Conservation (phyloP, 1,140 invertebrate species). For the Lepidotrigona ventralis region DNA sequence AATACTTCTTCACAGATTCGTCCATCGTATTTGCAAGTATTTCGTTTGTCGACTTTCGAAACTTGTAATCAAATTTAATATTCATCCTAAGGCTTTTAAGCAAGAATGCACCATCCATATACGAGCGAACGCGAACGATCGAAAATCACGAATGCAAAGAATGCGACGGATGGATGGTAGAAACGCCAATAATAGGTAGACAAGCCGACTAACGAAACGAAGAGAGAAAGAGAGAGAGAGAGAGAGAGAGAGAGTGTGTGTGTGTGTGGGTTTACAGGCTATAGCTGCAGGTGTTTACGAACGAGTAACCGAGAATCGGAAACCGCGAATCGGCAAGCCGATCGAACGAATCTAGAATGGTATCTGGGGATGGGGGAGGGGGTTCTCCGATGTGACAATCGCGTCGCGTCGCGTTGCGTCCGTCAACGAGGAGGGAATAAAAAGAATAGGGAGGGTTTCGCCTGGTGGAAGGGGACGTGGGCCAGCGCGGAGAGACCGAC, state of each 20-base stretch:
- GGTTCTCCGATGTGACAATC: slow-evolving; percentile 75
- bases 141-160: not conserved
- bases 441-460: slow-evolving; percentile 58
- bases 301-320: slow-evolving; percentile 10
- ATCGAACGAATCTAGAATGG: slow-evolving; percentile 71
- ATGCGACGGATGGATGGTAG: not conserved
- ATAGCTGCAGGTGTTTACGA: slow-evolving; percentile 25
- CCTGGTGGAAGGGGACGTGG: slow-evolving; percentile 31
- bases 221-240: not conserved
- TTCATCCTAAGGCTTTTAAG: too few relatives aligned
- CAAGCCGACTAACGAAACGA: not conserved
- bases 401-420: slow-evolving; percentile 71
- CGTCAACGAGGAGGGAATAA: slow-evolving; percentile 74
- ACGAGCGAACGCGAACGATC: not conserved
- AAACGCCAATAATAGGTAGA: not conserved
- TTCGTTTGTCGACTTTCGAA: too few relatives aligned
- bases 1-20: too few relatives aligned
- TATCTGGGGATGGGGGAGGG: slow-evolving; percentile 63
- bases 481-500: slow-evolving; percentile 59
- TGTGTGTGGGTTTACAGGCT: not conserved
- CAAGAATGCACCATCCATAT: not conserved
- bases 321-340: slow-evolving; percentile 33
- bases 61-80: too few relatives aligned
- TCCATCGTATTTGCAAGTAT: too few relatives aligned
- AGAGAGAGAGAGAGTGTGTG: not conserved